phyloP scores from a whole-genome alignment of 2,797 vertebrate species.

The Gallinago solitaria region DNA sequence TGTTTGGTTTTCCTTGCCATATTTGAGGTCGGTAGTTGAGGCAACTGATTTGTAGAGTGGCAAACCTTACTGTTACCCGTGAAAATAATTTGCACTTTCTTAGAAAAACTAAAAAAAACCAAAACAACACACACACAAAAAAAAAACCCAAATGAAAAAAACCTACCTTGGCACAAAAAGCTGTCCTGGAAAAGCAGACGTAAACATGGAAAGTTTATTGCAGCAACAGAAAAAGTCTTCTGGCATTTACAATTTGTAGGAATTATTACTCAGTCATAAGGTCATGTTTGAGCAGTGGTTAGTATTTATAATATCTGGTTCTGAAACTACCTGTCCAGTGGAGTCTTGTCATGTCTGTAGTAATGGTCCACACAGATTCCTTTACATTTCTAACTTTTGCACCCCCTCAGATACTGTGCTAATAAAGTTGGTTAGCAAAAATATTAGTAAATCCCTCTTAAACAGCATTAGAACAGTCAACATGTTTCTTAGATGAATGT shows the following conservation, averaged over 20 bases:
- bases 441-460: background rate
- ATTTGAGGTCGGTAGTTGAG: background rate
- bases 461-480: background rate
- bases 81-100: background rate
- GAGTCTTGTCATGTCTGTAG: background rate
- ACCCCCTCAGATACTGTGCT: background rate
- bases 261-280: background rate
- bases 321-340: background rate
- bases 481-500: background rate
- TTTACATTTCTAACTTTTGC: background rate
- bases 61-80: background rate
- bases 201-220: background rate
- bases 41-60: background rate
- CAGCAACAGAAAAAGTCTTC: background rate
- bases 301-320: background rate
- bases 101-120: background rate
- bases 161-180: background rate
- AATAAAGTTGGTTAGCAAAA: background rate
- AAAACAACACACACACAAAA: too few species aligned
- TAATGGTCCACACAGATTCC: background rate
- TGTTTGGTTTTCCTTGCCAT: background rate
- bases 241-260: background rate
- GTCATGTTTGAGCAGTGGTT: background rate
- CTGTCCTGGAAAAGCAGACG: background rate
- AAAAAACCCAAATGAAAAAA: background rate